A percentile compares a stretch with the other conserved stretches of the same genome.
Evolutionary conservation across 2,113 vertebrate genomes (phyloP).

Genomic region (Bubo blakistoni): DNA sequence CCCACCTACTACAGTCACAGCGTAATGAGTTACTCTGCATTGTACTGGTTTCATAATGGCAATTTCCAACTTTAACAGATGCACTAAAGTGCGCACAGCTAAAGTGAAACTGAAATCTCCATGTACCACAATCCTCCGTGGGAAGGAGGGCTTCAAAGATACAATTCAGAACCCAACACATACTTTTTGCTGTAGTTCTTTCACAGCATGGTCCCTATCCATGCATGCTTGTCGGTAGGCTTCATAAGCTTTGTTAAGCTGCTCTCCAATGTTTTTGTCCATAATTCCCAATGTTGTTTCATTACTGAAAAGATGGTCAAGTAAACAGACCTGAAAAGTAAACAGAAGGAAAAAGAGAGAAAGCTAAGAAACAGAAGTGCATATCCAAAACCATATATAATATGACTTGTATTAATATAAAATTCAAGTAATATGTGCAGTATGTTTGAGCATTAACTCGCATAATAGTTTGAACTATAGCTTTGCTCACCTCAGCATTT

Average conservation of each 20-base stretch:
- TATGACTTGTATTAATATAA: not conserved
- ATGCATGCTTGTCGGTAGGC: constrained; percentile 93
- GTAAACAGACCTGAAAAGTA: constrained; percentile 64
- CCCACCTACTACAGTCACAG: not conserved
- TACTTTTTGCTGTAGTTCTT: constrained; percentile 89
- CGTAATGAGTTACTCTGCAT: not conserved
- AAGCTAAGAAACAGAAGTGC: not conserved
- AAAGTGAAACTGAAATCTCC: constrained; percentile 9
- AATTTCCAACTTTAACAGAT: not conserved
- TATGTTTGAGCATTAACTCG: not conserved
- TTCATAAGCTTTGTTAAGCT: constrained; percentile 98
- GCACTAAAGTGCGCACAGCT: not conserved
- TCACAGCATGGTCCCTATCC: constrained; percentile 88
- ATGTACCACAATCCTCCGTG: not conserved
- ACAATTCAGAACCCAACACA: not conserved
- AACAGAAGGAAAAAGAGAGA: constrained; percentile 37
- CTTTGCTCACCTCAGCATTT: not conserved
- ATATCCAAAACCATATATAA: not conserved
- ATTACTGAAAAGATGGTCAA: constrained; percentile 82
- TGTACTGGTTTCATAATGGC: not conserved
- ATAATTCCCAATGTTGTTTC: constrained; percentile 86
- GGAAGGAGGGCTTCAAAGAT: not conserved
- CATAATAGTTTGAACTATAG: not conserved
- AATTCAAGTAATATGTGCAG: not conserved
- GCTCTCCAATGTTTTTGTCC: constrained; percentile 96